phyloP scores from a whole-genome alignment of 2,797 vertebrate species.

The Chiroxiphia lanceolata region DNA sequence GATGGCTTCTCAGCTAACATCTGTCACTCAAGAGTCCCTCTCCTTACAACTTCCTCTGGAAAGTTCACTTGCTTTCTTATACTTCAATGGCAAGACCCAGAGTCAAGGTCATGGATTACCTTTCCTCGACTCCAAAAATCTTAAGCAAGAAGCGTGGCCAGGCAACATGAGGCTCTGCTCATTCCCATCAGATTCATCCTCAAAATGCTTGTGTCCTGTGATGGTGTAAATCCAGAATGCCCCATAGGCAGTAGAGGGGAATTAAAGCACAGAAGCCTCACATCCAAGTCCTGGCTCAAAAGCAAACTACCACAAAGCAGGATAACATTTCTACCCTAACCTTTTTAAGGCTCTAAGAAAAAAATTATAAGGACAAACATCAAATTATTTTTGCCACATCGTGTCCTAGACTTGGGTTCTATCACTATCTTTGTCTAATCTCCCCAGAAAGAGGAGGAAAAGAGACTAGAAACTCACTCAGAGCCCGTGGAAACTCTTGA shows the following conservation, averaged over 20 bases:
- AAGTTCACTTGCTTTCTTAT: background rate
- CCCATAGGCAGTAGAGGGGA: background rate
- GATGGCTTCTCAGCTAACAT: background rate
- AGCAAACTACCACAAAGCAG: background rate
- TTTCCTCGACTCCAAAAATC: background rate
- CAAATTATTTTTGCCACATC: background rate
- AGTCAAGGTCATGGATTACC: background rate
- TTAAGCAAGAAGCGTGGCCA: background rate
- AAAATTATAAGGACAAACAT: background rate
- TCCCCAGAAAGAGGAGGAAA: background rate
- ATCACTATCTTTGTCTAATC: background rate
- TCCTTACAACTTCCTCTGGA: background rate
- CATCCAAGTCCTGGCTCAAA: background rate
- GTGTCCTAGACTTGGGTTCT: background rate
- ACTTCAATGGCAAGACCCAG: background rate
- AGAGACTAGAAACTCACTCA: background rate
- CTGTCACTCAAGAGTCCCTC: background rate
- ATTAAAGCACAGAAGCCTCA: background rate
- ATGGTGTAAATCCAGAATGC: background rate
- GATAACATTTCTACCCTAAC: background rate
- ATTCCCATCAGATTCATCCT: background rate
- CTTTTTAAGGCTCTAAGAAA: background rate
- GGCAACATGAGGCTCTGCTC: background rate
- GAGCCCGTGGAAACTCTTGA: background rate
- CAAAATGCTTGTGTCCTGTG: background rate